Percentiles rank a stretch among this genome's conserved stretches.
phyloP scores from a whole-genome alignment of 1,140 invertebrate species.

The Euschistus heros region DNA sequence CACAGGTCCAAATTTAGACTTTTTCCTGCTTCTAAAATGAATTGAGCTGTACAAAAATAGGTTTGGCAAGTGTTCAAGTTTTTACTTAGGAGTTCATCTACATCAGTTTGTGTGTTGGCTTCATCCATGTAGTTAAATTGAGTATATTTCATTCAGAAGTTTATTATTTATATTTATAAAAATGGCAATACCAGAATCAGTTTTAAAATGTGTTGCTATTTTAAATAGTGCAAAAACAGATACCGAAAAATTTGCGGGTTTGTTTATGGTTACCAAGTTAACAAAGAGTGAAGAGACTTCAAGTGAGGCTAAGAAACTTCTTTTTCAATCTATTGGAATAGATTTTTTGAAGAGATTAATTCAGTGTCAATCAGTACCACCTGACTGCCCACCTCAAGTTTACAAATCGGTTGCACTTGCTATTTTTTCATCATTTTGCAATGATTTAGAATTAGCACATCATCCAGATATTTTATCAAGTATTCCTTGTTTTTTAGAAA shows the following conservation, averaged over 20 bases:
- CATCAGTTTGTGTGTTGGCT: slow-evolving; percentile 2
- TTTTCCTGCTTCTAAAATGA: slow-evolving; percentile 6
- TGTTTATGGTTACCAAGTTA: slow-evolving; percentile 82
- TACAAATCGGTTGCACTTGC: slow-evolving; percentile 83
- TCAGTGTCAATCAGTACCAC: slow-evolving; percentile 52
- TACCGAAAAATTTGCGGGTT: slow-evolving; percentile 80
- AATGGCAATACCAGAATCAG: slow-evolving; percentile 59
- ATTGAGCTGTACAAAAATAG: slow-evolving; percentile 1
- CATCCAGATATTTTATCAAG: slow-evolving; percentile 70
- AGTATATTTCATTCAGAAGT: not conserved
- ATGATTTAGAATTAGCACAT: slow-evolving; percentile 61
- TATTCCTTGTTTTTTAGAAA: slow-evolving; percentile 68
- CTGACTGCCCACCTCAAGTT: slow-evolving; percentile 71
- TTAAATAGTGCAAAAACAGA: slow-evolving; percentile 66
- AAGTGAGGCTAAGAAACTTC: slow-evolving; percentile 53
- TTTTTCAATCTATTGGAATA: slow-evolving; percentile 81
- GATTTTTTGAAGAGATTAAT: slow-evolving; percentile 68
- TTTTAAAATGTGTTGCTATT: slow-evolving; percentile 68
- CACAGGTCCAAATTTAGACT: slow-evolving; percentile 16
- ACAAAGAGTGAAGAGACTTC: slow-evolving; percentile 69
- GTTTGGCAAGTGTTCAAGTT: not conserved
- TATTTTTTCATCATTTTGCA: slow-evolving; percentile 70
- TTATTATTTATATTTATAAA: slow-evolving; percentile 24
- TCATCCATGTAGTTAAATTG: not conserved
- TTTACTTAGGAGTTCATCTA: not conserved